These are phyloP conservation scores for Hyposmocoma kahamanoa DNA, from an alignment of 1,140 invertebrate genomes.

Conservation along the genomic window DNA sequence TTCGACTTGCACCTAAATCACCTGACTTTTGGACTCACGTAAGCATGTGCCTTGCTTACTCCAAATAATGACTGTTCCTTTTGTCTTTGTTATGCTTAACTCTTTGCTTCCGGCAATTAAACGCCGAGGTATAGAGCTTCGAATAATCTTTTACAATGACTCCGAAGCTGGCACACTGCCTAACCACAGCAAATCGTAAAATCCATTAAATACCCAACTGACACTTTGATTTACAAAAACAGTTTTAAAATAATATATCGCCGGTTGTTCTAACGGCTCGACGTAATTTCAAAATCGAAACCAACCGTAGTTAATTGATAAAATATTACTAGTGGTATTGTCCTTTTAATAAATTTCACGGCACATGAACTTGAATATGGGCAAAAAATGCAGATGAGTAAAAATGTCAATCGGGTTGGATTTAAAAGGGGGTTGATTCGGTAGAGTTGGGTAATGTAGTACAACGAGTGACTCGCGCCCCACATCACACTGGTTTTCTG, in stretches of 20 bases:
- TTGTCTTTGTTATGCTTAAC: slow-evolving; percentile 5
- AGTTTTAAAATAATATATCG: slow-evolving; percentile 44
- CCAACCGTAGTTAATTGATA: slow-evolving; percentile 62
- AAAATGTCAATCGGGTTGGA: slow-evolving; percentile 52
- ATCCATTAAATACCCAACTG: slow-evolving; percentile 27
- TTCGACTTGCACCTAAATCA: slow-evolving; percentile 7
- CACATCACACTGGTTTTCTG: slow-evolving; percentile 24
- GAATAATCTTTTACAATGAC: slow-evolving; percentile 8
- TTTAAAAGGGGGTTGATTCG: slow-evolving; percentile 40
- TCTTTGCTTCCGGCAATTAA: slow-evolving; percentile 3
- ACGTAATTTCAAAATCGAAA: slow-evolving; percentile 51
- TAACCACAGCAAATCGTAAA: slow-evolving; percentile 15
- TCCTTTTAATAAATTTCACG: slow-evolving; percentile 66
- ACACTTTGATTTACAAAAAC: slow-evolving; percentile 49
- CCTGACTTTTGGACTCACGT: slow-evolving; percentile 5
- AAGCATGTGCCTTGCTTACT: slow-evolving; percentile 3
- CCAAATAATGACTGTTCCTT: slow-evolving; percentile 2
- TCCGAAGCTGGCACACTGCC: slow-evolving; percentile 12
- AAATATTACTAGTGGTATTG: slow-evolving; percentile 59
- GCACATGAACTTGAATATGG: slow-evolving; percentile 43
- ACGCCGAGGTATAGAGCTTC: neutral
- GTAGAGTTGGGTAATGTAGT: slow-evolving; percentile 41
- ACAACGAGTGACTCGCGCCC: slow-evolving; percentile 26
- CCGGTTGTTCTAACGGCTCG: slow-evolving; percentile 44
- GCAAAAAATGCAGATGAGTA: slow-evolving; percentile 61